Evolutionary conservation across 30 jellyfish, hydroid and myxozoan species (phyloP), one percentile per base, ranked within the genome.

Genomic region (Sanderia malayensis): DNA sequence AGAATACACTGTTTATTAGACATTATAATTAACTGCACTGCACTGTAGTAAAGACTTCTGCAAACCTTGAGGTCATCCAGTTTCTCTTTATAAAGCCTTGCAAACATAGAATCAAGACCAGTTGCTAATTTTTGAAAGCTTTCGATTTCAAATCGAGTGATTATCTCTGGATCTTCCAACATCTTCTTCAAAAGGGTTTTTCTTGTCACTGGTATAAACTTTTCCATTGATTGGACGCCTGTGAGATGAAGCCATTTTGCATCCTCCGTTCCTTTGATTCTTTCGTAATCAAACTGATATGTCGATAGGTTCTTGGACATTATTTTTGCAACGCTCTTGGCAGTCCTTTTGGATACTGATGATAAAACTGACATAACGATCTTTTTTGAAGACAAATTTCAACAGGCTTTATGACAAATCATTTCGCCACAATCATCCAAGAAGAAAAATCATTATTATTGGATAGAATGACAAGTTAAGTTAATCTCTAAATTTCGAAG

Each of bases 221-320:
- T 70, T 61, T 60, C 75, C 41, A 49, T 53, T 15, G 84, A 71
- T 33, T 81, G 81, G 17, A 30, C 23, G 21, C 94, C 94, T 22
- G 81, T 59, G 45, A 81, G 67, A 34, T 71, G 67, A 11, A 70
- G 58, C 94, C 94, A 81, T 61, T 62, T 81, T 33, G 78, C 77
- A 29, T 81, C 52, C 60, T 62, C 86, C 0, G 69, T 37, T 15
- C 81, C 81, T 22, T 59, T 61, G 19, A 65, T 58, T 32, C 94
- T 41, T 44, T 81, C 86, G 60, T 81, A 81, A 49, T 81, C 86
- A 61, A 81, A 81, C 34, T 58, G 66, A 33, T 33, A 58, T 22
- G 71, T 24, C 18, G 64, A 49, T 19, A 19, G 7, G 7, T 49
- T n/a, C n/a, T n/a, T 49, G 64, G 25, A 18, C 4, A 49, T 19